These are phyloP conservation scores for Gymnorhina tibicen DNA, from an alignment of 2,113 vertebrate genomes.

Conservation along the genomic window DNA sequence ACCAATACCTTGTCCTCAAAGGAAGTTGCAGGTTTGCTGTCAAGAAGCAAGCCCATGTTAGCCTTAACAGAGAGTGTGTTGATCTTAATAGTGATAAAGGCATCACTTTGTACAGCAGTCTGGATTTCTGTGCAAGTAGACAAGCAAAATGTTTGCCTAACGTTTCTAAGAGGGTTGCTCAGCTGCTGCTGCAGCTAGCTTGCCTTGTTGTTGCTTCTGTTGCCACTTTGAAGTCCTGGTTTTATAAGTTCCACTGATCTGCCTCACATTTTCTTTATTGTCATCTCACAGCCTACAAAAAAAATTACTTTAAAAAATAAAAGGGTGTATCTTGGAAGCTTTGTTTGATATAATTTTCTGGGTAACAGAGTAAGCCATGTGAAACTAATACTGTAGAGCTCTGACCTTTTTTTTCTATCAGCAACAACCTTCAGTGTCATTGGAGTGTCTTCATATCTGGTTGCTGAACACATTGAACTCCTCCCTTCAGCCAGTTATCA, in stretches of 20 bases:
- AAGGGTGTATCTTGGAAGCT: neutral
- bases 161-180: neutral
- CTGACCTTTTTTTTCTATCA: neutral
- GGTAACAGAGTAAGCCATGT: neutral
- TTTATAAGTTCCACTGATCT: neutral
- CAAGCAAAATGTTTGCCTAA: neutral
- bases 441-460: neutral
- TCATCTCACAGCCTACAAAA: neutral
- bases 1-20: neutral
- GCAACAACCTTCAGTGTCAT: neutral
- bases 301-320: neutral
- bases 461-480: neutral
- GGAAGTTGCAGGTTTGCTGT: neutral
- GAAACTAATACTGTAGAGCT: neutral
- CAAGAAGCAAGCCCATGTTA: neutral
- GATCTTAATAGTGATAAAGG: neutral
- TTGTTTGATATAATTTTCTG: neutral
- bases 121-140: neutral
- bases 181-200: neutral
- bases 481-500: slow-evolving; percentile 12
- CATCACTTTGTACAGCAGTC: neutral
- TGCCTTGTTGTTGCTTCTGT: neutral
- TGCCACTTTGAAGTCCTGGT: neutral
- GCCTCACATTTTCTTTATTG: neutral
- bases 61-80: neutral